A percentile compares a stretch with the other conserved stretches of the same genome.
phyloP scores from a whole-genome alignment of 2,113 vertebrate species.

The Kryptolebias marmoratus region DNA sequence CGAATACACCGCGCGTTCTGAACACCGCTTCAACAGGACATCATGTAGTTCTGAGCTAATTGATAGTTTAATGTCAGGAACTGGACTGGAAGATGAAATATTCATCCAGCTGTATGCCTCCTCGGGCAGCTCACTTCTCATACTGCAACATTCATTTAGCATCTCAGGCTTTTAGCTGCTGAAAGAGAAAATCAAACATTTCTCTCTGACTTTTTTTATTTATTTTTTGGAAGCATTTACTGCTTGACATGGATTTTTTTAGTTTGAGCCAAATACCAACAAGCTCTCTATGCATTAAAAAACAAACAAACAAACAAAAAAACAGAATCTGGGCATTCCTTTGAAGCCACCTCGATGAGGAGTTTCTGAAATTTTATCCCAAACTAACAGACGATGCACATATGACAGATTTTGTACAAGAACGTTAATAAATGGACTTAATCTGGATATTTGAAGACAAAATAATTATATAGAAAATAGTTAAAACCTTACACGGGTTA shows the following conservation, averaged over 20 bases:
- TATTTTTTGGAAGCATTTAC: slow-evolving; percentile 23
- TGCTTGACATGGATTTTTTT: slow-evolving; percentile 5
- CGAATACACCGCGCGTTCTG: slow-evolving; percentile 12
- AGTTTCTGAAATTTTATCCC: background rate
- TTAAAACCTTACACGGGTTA: background rate
- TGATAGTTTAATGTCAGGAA: slow-evolving; percentile 60
- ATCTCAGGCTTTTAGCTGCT: slow-evolving; percentile 46
- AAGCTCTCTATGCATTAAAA: background rate
- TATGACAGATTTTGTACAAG: too few relatives aligned
- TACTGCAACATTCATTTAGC: slow-evolving; percentile 65
- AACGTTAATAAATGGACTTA: too few relatives aligned
- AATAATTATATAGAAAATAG: background rate
- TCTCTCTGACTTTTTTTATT: slow-evolving; percentile 40
- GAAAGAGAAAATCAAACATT: slow-evolving; percentile 56
- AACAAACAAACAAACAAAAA: background rate
- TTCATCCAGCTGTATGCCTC: slow-evolving; percentile 61
- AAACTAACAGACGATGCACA: background rate
- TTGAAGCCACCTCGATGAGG: background rate
- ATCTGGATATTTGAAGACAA: background rate
- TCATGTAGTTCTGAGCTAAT: slow-evolving; percentile 42
- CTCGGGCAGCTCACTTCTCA: slow-evolving; percentile 60
- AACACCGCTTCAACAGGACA: slow-evolving; percentile 17
- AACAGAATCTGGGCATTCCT: slow-evolving; percentile 1
- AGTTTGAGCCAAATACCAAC: slow-evolving; percentile 46
- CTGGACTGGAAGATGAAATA: slow-evolving; percentile 71